A percentile compares a stretch with the other conserved stretches of the same genome.
These are phyloP conservation scores for Phenganax marumi DNA, from an alignment of 92 coral and sea anemone genomes.

Conservation along the genomic window DNA sequence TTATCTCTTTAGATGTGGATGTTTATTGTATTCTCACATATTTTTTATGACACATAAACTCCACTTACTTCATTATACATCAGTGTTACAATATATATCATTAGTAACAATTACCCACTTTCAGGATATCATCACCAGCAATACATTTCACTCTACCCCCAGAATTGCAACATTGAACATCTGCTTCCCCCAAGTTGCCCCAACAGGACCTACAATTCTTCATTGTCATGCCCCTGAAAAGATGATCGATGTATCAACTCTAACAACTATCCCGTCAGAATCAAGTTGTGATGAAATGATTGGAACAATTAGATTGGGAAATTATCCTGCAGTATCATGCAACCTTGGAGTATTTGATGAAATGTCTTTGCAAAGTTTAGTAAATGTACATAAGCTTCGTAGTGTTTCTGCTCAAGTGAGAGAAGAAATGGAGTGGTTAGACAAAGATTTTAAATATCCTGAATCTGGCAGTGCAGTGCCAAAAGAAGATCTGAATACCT, in stretches of 20 bases:
- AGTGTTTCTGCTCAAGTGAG: slow-evolving; percentile 16
- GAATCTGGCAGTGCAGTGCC: slow-evolving; percentile 30
- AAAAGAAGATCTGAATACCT: slow-evolving; percentile 28
- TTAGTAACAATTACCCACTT: not conserved
- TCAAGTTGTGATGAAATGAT: slow-evolving; percentile 50
- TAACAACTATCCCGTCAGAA: slow-evolving; percentile 38
- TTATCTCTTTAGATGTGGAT: too few relatives aligned
- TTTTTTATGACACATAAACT: too few relatives aligned
- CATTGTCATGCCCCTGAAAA: not conserved
- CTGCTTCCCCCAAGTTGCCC: slow-evolving; percentile 7
- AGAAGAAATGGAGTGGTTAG: slow-evolving; percentile 45
- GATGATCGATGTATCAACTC: not conserved
- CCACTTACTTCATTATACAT: too few relatives aligned
- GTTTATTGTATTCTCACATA: too few relatives aligned
- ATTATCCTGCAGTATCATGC: slow-evolving; percentile 39
- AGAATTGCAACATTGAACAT: slow-evolving; percentile 2
- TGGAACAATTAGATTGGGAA: slow-evolving; percentile 30
- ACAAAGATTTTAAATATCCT: slow-evolving; percentile 34
- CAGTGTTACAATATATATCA: too few relatives aligned
- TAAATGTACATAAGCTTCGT: slow-evolving; percentile 43
- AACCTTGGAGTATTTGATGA: slow-evolving; percentile 40
- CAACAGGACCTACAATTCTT: not conserved
- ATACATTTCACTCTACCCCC: slow-evolving; percentile 11
- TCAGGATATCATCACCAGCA: not conserved
- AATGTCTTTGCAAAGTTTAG: slow-evolving; percentile 25